A percentile compares a stretch with the other conserved stretches of the same genome.
These are phyloP conservation scores for Leucophora obtusa DNA, from an alignment of 2,888 invertebrate genomes.

Conservation along the genomic window DNA sequence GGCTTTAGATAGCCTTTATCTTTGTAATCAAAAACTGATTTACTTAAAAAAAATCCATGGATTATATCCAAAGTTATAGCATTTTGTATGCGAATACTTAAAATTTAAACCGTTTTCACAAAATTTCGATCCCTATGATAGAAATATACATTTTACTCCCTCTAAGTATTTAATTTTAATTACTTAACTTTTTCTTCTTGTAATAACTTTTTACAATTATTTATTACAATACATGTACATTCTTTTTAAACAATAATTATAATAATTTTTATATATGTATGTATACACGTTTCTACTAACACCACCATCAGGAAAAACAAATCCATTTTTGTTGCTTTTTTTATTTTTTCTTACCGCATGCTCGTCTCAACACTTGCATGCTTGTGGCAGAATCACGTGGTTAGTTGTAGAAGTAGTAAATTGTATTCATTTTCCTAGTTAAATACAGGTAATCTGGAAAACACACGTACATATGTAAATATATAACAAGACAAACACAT, in stretches of 20 bases:
- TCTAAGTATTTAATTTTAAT: constrained; percentile 1
- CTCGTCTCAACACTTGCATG: constrained; percentile 56
- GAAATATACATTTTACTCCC: no score
- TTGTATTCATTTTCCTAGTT: constrained; percentile 32
- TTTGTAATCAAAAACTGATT: no score
- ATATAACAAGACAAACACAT: no score
- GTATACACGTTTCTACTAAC: neutral
- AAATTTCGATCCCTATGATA: no score
- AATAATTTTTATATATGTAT: constrained; percentile 19
- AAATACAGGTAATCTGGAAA: constrained; percentile 9
- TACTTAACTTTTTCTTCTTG: constrained; percentile 32
- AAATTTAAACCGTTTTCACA: no score
- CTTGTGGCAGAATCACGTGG: constrained; percentile 59
- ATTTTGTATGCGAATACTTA: no score
- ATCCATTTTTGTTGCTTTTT: constrained; percentile 1
- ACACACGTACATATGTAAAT: constrained; percentile 16
- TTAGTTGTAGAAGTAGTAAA: constrained; percentile 45
- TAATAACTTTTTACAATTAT: constrained; percentile 20
- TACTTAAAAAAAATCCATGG: no score
- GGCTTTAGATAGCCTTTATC: no score
- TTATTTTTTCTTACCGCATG: constrained; percentile 34
- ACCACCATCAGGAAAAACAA: constrained; percentile 2
- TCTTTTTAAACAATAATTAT: constrained; percentile 29
- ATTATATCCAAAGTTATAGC: no score
- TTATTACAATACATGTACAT: constrained; percentile 25